These are phyloP conservation scores for Halcyon chelicuti DNA, from an alignment of 2,797 vertebrate genomes.

Conservation along the genomic window DNA sequence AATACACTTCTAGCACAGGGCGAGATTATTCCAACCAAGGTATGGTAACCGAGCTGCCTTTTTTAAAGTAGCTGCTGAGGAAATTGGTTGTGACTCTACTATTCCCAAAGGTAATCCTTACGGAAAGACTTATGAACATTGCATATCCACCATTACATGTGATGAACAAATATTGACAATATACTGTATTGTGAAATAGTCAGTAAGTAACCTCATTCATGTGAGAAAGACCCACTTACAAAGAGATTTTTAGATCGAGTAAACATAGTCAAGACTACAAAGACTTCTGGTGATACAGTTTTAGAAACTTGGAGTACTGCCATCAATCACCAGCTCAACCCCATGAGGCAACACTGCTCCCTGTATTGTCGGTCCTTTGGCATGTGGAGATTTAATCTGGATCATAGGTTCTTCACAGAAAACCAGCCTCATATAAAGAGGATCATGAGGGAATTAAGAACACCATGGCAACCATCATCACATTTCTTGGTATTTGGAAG, in stretches of 20 bases:
- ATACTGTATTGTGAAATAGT: neutral
- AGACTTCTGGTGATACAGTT: neutral
- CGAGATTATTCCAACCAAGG: neutral
- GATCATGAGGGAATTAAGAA: neutral
- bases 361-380: rapidly evolving
- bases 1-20: neutral
- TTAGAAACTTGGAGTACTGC: neutral
- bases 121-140: neutral
- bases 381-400: neutral
- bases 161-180: neutral
- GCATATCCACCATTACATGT: neutral
- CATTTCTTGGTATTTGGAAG: neutral
- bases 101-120: neutral
- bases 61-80: neutral
- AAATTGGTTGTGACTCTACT: neutral
- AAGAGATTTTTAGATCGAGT: neutral
- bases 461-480: neutral
- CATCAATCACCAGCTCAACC: neutral
- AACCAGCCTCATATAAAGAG: neutral
- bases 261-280: neutral
- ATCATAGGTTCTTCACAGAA: neutral
- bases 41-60: neutral
- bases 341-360: neutral
- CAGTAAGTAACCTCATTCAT: neutral
- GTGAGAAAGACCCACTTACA: neutral